Evolutionary conservation across 2,888 invertebrate genomes (phyloP).

Genomic region (Shargacucullia verbasci): DNA sequence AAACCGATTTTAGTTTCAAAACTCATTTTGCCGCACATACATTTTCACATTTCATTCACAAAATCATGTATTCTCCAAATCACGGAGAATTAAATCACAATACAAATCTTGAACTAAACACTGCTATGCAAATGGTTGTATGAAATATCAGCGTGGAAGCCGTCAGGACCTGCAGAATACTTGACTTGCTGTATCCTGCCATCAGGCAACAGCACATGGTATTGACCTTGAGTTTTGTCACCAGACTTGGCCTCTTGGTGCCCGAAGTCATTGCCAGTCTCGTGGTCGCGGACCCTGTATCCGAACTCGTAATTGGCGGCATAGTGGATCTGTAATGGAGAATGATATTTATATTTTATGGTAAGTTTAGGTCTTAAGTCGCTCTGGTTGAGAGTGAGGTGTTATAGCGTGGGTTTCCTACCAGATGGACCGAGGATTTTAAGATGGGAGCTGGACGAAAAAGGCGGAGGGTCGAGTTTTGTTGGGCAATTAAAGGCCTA

Average conservation of each 20-base stretch:
- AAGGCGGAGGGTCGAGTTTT: no score
- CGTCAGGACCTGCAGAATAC: slow-evolving; percentile 93
- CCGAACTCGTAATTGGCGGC: slow-evolving; percentile 91
- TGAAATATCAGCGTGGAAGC: slow-evolving; percentile 94
- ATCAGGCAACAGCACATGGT: slow-evolving; percentile 94
- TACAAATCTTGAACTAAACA: slow-evolving; percentile 6
- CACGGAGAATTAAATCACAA: background rate
- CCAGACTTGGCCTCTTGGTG: slow-evolving; percentile 92
- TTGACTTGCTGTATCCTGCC: slow-evolving; percentile 93
- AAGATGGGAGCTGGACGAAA: no score
- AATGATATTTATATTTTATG: no score
- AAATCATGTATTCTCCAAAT: background rate
- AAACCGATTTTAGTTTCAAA: slow-evolving; percentile 5
- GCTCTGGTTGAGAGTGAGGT: no score
- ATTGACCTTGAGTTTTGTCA: slow-evolving; percentile 91
- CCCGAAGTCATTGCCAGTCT: slow-evolving; percentile 93
- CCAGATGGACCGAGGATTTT: no score
- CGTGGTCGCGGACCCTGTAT: slow-evolving; percentile 92
- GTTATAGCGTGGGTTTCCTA: no score
- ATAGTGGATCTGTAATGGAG: slow-evolving; percentile 90
- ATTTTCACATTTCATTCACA: background rate
- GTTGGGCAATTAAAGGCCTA: no score
- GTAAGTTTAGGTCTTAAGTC: no score
- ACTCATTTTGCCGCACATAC: slow-evolving; percentile 10
- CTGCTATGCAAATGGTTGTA: slow-evolving; percentile 81